phyloP scores from a whole-genome alignment of 1,140 invertebrate genomes.

The Drosophila rufa region DNA sequence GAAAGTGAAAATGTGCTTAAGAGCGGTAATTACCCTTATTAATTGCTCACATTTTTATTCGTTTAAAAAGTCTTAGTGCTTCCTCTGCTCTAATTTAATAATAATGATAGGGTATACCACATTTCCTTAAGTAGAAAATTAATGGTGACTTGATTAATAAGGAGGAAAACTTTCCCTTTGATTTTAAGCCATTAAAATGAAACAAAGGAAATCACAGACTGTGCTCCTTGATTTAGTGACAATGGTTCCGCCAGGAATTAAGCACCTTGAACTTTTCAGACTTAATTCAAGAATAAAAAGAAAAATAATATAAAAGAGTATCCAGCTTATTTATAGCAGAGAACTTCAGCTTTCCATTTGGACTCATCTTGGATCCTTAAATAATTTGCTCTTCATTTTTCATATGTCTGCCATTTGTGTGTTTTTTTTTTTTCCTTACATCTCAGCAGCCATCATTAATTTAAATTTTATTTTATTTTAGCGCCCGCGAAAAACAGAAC shows the following conservation, averaged over 20 bases:
- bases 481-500: slow-evolving; percentile 22
- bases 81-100: background rate
- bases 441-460: slow-evolving; percentile 50
- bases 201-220: too few relatives aligned
- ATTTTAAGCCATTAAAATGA: background rate
- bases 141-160: background rate
- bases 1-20: background rate
- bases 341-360: background rate
- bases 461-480: slow-evolving; percentile 52
- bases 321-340: too few relatives aligned
- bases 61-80: background rate
- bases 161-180: background rate
- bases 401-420: slow-evolving; percentile 29
- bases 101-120: background rate
- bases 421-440: background rate
- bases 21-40: slow-evolving; percentile 6
- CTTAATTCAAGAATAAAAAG: background rate
- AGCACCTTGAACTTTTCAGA: slow-evolving; percentile 3
- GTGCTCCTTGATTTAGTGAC: background rate
- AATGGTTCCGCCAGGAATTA: background rate
- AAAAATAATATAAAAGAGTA: background rate
- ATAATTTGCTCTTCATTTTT: slow-evolving; percentile 42
- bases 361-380: slow-evolving; percentile 12
- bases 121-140: background rate
- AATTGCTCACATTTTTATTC: slow-evolving; percentile 5